Conservation (phyloP, 2,797 vertebrate genomes). For the Myioborus miniatus region DNA sequence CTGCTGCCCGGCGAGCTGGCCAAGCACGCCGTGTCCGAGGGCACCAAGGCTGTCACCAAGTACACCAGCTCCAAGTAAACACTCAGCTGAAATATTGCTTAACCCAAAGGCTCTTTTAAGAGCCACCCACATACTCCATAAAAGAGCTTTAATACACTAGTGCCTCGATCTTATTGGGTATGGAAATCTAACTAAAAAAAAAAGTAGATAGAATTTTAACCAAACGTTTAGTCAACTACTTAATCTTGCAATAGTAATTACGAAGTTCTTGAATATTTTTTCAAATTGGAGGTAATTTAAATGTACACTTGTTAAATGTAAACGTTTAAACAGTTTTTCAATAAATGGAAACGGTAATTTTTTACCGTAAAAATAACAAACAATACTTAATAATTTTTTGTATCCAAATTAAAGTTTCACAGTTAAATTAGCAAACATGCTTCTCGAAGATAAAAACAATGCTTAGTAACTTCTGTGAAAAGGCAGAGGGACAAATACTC, state of each 20-base stretch:
- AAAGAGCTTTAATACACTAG: not conserved
- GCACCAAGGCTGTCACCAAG: conserved; percentile 86
- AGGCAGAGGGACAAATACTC: accelerated
- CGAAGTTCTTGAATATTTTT: accelerated
- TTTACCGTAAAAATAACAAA: accelerated
- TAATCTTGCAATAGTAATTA: accelerated
- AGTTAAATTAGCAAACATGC: accelerated
- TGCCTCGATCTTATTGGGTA: accelerated
- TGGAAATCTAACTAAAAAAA: accelerated
- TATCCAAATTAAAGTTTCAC: accelerated
- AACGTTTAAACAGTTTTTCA: accelerated
- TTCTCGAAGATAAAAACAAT: accelerated
- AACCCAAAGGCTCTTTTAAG: too few relatives aligned
- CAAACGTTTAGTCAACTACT: accelerated
- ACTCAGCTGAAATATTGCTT: too few relatives aligned
- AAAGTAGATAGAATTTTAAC: accelerated
- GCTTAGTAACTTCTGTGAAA: not conserved
- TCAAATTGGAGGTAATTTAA: accelerated
- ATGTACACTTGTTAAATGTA: accelerated
- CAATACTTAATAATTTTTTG: accelerated
- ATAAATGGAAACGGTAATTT: accelerated
- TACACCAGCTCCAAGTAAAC: conserved; percentile 78
- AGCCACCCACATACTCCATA: accelerated
- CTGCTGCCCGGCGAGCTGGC: conserved; percentile 19
- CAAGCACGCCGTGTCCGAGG: conserved; percentile 83